phyloP scores from a whole-genome alignment of 2,113 vertebrate genomes.

The Sorex araneus region DNA sequence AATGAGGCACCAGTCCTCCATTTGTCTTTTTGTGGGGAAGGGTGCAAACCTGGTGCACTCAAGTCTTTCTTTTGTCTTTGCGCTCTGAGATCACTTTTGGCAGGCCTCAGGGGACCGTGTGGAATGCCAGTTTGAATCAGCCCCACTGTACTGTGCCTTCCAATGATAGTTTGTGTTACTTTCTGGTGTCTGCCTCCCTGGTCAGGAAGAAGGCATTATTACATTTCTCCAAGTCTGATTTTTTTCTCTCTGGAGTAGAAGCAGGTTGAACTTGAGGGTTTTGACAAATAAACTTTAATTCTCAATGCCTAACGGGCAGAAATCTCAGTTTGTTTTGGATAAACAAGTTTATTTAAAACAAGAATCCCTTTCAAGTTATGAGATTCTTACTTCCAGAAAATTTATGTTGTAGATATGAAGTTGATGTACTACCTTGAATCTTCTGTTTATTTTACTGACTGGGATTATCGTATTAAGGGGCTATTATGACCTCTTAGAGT shows the following conservation, averaged over 20 bases:
- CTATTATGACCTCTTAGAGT: constrained; percentile 50
- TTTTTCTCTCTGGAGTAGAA: background rate
- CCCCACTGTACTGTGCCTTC: background rate
- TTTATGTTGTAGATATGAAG: background rate
- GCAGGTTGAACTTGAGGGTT: constrained; percentile 22
- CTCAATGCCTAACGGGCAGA: background rate
- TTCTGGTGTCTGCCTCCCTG: background rate
- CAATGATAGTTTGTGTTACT: background rate
- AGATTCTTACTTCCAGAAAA: constrained; percentile 43
- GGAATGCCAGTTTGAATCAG: too few relatives aligned
- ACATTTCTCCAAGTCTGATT: background rate
- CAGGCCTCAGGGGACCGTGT: too few relatives aligned
- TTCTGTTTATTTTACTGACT: constrained; percentile 46
- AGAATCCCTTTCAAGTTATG: background rate
- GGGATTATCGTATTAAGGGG: background rate
- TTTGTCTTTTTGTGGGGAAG: too few relatives aligned
- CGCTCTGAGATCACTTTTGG: too few relatives aligned
- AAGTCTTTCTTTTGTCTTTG: too few relatives aligned
- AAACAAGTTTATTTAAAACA: constrained; percentile 51
- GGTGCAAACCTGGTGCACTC: too few relatives aligned
- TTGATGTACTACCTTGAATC: constrained; percentile 9
- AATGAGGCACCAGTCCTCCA: background rate
- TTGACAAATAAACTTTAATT: constrained; percentile 1
- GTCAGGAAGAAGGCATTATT: background rate
- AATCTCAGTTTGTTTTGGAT: constrained; percentile 51